A percentile compares a stretch with the other conserved stretches of the same genome.
phyloP scores from a whole-genome alignment of 2,113 vertebrate species.

The Aramus guarauna region DNA sequence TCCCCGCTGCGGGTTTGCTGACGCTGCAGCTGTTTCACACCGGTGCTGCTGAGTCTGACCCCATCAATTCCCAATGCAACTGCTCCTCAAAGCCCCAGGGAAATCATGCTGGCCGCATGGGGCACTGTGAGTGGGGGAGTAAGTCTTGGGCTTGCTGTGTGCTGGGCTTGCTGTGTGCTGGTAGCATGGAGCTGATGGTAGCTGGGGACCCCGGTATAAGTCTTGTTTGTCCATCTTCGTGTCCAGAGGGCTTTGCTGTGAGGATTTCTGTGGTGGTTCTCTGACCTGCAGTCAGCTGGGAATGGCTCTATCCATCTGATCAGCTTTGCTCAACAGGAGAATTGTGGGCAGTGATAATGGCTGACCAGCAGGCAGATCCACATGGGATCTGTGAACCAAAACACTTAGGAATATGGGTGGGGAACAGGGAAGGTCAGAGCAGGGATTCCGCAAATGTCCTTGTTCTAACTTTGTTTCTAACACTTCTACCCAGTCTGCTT shows the following conservation, averaged over 20 bases:
- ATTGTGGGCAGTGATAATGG: not conserved
- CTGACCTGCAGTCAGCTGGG: not conserved
- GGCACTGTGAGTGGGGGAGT: not conserved
- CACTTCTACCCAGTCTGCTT: not conserved
- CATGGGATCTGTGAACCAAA: not conserved
- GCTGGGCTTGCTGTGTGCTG: not conserved
- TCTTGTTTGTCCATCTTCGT: not conserved
- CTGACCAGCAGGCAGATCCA: not conserved
- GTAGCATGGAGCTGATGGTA: not conserved
- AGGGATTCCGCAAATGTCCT: not conserved
- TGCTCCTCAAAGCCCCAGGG: not conserved
- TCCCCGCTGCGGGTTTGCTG: not conserved
- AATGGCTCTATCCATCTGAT: not conserved
- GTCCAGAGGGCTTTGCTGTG: not conserved
- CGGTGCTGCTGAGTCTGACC: not conserved
- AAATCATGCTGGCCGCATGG: not conserved
- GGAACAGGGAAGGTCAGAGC: not conserved
- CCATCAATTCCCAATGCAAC: not conserved
- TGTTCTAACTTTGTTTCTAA: not conserved
- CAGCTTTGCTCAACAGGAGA: not conserved
- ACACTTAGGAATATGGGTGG: not conserved
- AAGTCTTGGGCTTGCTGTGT: not conserved
- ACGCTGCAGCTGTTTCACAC: not conserved
- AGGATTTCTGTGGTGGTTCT: not conserved
- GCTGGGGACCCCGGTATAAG: not conserved